phyloP scores from a whole-genome alignment of 2,797 vertebrate species.

The Tenualosa thibaudeaui region DNA sequence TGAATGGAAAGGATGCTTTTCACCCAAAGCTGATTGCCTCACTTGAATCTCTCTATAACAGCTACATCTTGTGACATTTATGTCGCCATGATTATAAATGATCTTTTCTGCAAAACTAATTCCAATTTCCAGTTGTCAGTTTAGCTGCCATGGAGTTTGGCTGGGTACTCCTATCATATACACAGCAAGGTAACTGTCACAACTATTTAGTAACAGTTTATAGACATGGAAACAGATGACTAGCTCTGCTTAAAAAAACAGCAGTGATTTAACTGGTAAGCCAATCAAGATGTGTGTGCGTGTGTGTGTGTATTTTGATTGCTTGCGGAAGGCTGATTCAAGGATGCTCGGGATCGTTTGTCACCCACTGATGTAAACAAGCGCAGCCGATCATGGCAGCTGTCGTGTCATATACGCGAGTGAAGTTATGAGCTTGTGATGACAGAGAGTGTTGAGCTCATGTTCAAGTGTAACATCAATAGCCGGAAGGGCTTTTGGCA shows the following conservation, averaged over 20 bases:
- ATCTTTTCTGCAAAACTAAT: conserved; percentile 24
- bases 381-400: conserved; percentile 46
- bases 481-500: conserved; percentile 53
- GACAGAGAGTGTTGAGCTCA: conserved; percentile 54
- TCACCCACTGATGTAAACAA: conserved; percentile 50
- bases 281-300: conserved; percentile 38
- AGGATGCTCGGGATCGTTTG: conserved; percentile 47
- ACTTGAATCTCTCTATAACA: background rate
- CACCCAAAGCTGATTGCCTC: background rate
- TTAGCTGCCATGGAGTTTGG: background rate
- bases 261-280: conserved; percentile 9
- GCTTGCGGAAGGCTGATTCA: conserved; percentile 33
- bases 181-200: conserved; percentile 51
- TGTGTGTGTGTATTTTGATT: conserved; percentile 48
- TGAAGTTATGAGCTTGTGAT: conserved; percentile 34
- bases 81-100: conserved; percentile 10
- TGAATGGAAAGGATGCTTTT: background rate
- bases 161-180: conserved; percentile 39
- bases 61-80: background rate
- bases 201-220: conserved; percentile 49
- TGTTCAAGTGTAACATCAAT: conserved; percentile 58
- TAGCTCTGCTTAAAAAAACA: conserved; percentile 28
- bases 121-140: conserved; percentile 39
- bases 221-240: conserved; percentile 49
- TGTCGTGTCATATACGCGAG: conserved; percentile 50